Evolutionary conservation across 2,888 invertebrate species (phyloP).

Genomic region (Pandemis heparana): DNA sequence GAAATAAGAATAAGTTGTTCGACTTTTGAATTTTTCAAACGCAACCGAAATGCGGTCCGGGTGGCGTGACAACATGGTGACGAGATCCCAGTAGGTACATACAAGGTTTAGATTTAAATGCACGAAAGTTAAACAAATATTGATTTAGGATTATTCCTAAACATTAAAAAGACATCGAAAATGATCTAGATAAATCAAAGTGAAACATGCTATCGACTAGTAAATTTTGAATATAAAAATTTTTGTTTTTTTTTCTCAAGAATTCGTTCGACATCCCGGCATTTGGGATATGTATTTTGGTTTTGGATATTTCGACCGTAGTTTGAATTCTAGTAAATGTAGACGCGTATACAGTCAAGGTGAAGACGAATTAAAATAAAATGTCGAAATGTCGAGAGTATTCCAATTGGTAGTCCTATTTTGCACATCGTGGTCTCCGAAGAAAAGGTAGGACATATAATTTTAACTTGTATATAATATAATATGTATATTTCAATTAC

Average conservation of each 20-base stretch:
- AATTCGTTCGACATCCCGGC: constrained; percentile 76
- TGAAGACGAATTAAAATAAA: constrained; percentile 53
- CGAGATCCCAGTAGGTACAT: constrained; percentile 49
- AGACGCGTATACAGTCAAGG: constrained; percentile 41
- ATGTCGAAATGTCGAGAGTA: constrained; percentile 76
- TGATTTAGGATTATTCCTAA: constrained; percentile 55
- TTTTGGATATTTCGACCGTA: constrained; percentile 54
- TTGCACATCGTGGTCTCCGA: constrained; percentile 79
- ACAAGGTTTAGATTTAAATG: constrained; percentile 72
- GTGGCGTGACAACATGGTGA: constrained; percentile 70
- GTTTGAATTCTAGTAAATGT: constrained; percentile 36
- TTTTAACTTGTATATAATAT: constrained; percentile 83
- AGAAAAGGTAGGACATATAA: constrained; percentile 81
- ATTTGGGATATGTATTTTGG: constrained; percentile 80
- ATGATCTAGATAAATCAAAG: constrained; percentile 74
- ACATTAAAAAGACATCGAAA: constrained; percentile 80
- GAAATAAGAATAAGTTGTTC: constrained; percentile 70
- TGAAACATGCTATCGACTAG: constrained; percentile 81
- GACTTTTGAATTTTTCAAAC: constrained; percentile 60
- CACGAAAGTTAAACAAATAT: constrained; percentile 73
- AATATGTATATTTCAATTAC: constrained; percentile 83
- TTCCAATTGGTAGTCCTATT: constrained; percentile 63
- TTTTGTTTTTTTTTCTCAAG: constrained; percentile 66
- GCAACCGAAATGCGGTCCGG: constrained; percentile 80
- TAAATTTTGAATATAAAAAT: constrained; percentile 84